These are phyloP conservation scores for Hyles euphorbiae DNA, from an alignment of 1,140 invertebrate genomes.

Conservation along the genomic window DNA sequence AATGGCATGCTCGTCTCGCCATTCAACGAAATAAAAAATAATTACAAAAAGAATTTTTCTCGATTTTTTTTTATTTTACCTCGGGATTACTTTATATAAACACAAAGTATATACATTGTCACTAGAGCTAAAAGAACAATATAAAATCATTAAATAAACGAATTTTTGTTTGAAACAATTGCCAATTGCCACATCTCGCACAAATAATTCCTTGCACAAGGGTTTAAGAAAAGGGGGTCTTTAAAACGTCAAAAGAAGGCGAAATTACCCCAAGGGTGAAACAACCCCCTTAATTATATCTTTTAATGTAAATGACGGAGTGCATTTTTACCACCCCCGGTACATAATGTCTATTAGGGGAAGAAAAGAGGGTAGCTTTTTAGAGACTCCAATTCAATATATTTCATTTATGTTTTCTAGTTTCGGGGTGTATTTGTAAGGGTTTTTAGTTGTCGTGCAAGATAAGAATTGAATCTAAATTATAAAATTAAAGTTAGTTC, in stretches of 20 bases:
- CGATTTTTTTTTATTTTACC: no score
- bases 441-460: neutral
- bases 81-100: no score
- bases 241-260: slow-evolving; percentile 72
- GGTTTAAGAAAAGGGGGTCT: slow-evolving; percentile 59
- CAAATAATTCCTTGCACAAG: slow-evolving; percentile 17
- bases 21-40: no score
- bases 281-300: slow-evolving; percentile 69
- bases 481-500: no score
- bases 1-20: no score
- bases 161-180: slow-evolving; percentile 4
- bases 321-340: slow-evolving; percentile 65
- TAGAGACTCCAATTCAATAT: neutral
- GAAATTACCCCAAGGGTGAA: slow-evolving; percentile 56
- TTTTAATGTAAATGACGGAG: slow-evolving; percentile 68
- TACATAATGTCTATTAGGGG: slow-evolving; percentile 35
- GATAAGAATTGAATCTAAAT: no score
- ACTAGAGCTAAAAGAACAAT: no score
- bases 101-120: no score
- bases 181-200: slow-evolving; percentile 14
- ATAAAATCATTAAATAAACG: no score
- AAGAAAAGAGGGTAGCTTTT: slow-evolving; percentile 5
- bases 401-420: neutral
- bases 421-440: neutral
- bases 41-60: no score